phyloP scores from a whole-genome alignment of 2,888 invertebrate species.

The Ethmia dodecea region DNA sequence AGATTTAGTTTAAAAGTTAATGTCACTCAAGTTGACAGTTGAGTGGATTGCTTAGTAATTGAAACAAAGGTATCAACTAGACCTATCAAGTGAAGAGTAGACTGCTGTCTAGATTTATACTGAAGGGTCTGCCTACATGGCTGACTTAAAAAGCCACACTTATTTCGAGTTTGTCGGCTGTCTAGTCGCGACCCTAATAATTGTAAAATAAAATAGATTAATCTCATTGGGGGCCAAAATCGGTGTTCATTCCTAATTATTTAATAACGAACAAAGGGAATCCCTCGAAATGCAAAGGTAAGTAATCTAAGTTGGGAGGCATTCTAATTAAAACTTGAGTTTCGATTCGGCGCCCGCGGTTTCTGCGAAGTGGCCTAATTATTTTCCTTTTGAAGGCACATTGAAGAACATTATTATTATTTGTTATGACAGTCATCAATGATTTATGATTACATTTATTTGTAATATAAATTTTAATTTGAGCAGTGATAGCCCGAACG shows the following conservation, averaged over 20 bases:
- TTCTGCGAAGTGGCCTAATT: too few relatives aligned
- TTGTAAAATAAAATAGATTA: background rate
- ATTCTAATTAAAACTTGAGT: slow-evolving; percentile 4
- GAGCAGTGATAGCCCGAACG: too few relatives aligned
- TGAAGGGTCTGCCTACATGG: background rate
- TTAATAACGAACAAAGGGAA: slow-evolving; percentile 4
- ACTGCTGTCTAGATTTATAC: background rate
- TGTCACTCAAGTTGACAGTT: too few relatives aligned
- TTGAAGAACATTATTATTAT: too few relatives aligned
- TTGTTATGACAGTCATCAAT: too few relatives aligned
- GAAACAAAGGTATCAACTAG: background rate
- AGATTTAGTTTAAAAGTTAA: too few relatives aligned
- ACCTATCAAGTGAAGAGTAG: background rate
- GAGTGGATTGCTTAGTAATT: too few relatives aligned
- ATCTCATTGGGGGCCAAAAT: background rate
- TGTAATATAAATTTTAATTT: too few relatives aligned
- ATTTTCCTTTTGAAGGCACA: too few relatives aligned
- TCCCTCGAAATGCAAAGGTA: slow-evolving; percentile 5
- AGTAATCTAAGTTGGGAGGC: slow-evolving; percentile 6
- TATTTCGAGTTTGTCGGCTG: background rate
- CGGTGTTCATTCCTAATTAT: background rate
- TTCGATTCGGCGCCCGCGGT: slow-evolving; percentile 3
- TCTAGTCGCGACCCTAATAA: background rate
- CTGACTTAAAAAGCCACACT: background rate
- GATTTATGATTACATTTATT: too few relatives aligned